Conservation (phyloP, 1,140 invertebrate species). For the Aphaenogaster rudis region DNA sequence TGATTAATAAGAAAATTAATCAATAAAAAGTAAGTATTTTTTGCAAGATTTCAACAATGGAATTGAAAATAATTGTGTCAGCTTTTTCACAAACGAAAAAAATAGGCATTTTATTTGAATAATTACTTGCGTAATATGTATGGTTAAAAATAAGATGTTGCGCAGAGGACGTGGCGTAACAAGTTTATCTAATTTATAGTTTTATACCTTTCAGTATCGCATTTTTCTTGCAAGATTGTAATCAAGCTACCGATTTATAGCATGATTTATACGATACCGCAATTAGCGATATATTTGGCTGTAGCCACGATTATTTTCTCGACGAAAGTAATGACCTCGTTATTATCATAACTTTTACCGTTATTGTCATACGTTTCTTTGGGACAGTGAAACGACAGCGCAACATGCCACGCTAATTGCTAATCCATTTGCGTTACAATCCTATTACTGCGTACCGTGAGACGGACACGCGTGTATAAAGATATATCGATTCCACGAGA, state of each 20-base stretch:
- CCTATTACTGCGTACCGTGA: not conserved
- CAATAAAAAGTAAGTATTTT: not conserved
- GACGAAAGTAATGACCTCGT: not conserved
- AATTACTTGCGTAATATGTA: not conserved
- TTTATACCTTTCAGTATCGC: not conserved
- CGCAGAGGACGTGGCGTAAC: not conserved
- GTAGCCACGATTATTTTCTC: not conserved
- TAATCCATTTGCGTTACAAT: conserved; percentile 12
- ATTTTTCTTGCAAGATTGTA: conserved; percentile 7
- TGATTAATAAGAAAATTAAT: conserved; percentile 45
- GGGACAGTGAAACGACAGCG: not conserved
- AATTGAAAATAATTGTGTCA: not conserved
- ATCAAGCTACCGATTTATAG: not conserved
- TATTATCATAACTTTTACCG: conserved; percentile 30
- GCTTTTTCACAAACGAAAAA: not conserved
- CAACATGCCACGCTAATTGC: conserved; percentile 27
- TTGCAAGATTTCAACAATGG: not conserved
- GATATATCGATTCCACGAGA: conserved; percentile 29
- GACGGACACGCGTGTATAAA: not conserved
- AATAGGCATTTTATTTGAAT: not conserved
- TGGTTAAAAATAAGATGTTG: not conserved
- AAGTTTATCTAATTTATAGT: not conserved
- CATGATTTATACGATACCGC: conserved; percentile 2
- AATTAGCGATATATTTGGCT: conserved; percentile 19
- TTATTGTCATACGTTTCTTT: conserved; percentile 10